A percentile compares a stretch with the other conserved stretches of the same genome.
Evolutionary conservation across 92 coral and sea anemone genomes (phyloP).

Genomic region (Micromussa lordhowensis): DNA sequence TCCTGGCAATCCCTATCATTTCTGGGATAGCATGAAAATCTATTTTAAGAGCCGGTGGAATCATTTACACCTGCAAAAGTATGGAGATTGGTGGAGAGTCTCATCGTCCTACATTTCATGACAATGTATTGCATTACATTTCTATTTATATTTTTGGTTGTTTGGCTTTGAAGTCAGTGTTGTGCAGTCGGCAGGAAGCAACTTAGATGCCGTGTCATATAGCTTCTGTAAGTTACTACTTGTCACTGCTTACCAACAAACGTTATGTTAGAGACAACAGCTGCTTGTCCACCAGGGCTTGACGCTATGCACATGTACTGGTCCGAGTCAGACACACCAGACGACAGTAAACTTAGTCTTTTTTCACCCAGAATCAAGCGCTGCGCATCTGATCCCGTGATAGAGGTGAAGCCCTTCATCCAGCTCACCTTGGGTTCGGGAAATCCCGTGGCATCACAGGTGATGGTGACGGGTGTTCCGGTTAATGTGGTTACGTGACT

Average conservation of each 20-base stretch:
- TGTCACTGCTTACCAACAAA: conserved; percentile 72
- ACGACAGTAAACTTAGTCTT: conserved; percentile 50
- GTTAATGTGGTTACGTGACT: conserved; percentile 75
- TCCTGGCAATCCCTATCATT: too few species aligned
- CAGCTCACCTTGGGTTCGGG: conserved; percentile 83
- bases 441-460: conserved; percentile 78
- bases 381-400: conserved; percentile 46
- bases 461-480: conserved; percentile 69
- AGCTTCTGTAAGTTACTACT: neutral
- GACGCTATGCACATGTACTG: conserved; percentile 72
- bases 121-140: too few species aligned
- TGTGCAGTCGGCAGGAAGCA: too few species aligned
- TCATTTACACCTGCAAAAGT: too few species aligned
- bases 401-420: conserved; percentile 38
- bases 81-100: neutral
- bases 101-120: neutral
- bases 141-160: too few species aligned
- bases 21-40: too few species aligned
- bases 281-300: conserved; percentile 74
- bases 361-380: conserved; percentile 52
- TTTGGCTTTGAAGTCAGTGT: too few species aligned
- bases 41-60: neutral
- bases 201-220: neutral
- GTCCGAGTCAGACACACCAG: conserved; percentile 60
- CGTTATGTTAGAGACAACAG: conserved; percentile 73